Percentiles rank a stretch among this genome's conserved stretches.
Evolutionary conservation across 2,113 vertebrate species (phyloP).

Genomic region (Calyptomena viridis): DNA sequence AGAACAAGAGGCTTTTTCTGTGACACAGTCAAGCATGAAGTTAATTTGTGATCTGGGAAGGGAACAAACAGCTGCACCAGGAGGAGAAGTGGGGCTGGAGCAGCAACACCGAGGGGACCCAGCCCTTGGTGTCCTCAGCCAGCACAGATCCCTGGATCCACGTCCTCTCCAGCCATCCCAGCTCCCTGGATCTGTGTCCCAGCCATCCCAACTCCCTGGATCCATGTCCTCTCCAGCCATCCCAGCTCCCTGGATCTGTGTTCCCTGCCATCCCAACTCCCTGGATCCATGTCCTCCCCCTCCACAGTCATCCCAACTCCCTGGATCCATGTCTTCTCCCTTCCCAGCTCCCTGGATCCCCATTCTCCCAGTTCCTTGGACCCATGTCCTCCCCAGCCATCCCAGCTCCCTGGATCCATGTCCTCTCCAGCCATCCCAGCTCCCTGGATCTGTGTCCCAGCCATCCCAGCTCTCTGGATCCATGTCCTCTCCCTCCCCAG

Average conservation of each 20-base stretch:
- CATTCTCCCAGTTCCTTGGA: not conserved
- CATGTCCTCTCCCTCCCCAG: not conserved
- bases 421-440: too few relatives aligned
- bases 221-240: not conserved
- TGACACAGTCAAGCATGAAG: not conserved
- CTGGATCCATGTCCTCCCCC: too few relatives aligned
- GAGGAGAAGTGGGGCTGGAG: not conserved
- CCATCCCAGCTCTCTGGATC: not conserved
- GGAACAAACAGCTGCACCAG: not conserved
- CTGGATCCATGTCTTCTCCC: not conserved
- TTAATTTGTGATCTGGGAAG: slow-evolving; percentile 18
- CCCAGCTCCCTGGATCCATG: not conserved
- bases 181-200: not conserved
- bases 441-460: not conserved
- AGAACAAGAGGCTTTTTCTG: not conserved
- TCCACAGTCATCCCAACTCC: too few relatives aligned
- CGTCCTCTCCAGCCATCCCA: accelerated
- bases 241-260: too few relatives aligned
- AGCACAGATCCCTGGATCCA: not conserved
- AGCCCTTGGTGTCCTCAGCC: not conserved
- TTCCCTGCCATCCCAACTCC: too few relatives aligned
- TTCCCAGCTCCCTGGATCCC: not conserved
- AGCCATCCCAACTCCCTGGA: not conserved
- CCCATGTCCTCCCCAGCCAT: not conserved
- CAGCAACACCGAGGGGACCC: accelerated